These are phyloP conservation scores for Natrix natrix DNA, from an alignment of 2,797 vertebrate species.

Conservation along the genomic window DNA sequence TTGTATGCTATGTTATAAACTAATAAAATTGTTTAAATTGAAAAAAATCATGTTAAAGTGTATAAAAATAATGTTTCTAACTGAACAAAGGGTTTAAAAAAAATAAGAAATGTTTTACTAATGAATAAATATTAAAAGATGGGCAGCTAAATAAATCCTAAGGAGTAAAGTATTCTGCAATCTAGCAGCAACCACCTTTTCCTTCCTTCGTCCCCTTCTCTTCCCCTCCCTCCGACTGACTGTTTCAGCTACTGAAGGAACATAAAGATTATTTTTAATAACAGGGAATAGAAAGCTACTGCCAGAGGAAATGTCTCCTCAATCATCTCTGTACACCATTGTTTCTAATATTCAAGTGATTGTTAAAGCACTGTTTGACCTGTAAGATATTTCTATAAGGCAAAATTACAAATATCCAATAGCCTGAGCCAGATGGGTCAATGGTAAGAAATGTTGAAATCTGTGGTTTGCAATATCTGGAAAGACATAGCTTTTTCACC, in stretches of 20 bases:
- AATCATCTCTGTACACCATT: not conserved
- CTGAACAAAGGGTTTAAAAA: not conserved
- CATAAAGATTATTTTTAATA: not conserved
- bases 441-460: not conserved
- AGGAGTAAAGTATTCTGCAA: not conserved
- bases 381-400: not conserved
- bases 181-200: not conserved
- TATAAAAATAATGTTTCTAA: not conserved
- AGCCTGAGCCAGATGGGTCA: not conserved
- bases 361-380: not conserved
- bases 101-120: not conserved
- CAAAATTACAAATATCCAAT: not conserved
- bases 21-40: too few relatives aligned
- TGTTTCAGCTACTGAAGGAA: not conserved
- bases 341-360: not conserved
- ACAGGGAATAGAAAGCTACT: not conserved
- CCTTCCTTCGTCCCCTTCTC: not conserved
- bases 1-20: too few relatives aligned
- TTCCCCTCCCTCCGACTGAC: not conserved
- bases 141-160: not conserved
- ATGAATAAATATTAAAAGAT: not conserved
- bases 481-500: not conserved
- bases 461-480: not conserved
- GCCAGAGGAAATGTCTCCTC: not conserved
- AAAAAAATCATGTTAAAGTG: not conserved